A percentile compares a stretch with the other conserved stretches of the same genome.
phyloP scores from a whole-genome alignment of 1,140 invertebrate genomes.

The Drosophila sechellia region DNA sequence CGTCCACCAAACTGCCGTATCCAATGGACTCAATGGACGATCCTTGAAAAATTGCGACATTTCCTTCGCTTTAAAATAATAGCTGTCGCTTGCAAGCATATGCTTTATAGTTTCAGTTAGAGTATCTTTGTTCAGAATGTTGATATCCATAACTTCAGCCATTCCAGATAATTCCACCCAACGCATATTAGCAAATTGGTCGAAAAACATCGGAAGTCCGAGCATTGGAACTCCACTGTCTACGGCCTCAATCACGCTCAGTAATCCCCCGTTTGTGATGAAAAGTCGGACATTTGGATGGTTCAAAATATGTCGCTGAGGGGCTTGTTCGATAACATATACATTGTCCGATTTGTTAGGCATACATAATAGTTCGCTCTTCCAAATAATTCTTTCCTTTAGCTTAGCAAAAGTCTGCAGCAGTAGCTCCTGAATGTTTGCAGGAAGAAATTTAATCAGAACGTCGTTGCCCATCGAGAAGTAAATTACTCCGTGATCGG shows the following conservation, averaged over 20 bases:
- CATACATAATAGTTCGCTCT: constrained; percentile 81
- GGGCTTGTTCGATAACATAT: constrained; percentile 85
- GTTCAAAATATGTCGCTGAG: constrained; percentile 85
- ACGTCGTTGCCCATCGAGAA: constrained; percentile 88
- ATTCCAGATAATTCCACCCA: constrained; percentile 85
- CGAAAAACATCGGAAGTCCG: constrained; percentile 48
- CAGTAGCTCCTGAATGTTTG: constrained; percentile 77
- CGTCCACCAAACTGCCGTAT: constrained; percentile 87
- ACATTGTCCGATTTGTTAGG: constrained; percentile 86
- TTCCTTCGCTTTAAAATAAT: constrained; percentile 39
- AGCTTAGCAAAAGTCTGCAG: constrained; percentile 29
- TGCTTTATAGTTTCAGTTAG: constrained; percentile 19
- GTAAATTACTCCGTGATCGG: constrained; percentile 86
- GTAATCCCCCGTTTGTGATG: constrained; percentile 51
- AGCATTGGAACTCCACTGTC: constrained; percentile 45
- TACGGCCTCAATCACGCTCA: constrained; percentile 47
- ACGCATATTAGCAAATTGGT: constrained; percentile 50
- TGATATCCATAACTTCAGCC: constrained; percentile 59
- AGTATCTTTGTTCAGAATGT: constrained; percentile 9
- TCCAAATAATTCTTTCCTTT: constrained; percentile 85
- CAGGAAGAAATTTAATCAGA: constrained; percentile 84
- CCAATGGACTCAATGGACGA: constrained; percentile 85
- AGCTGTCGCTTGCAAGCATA: constrained; percentile 23
- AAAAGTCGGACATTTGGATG: constrained; percentile 59
- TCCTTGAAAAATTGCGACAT: constrained; percentile 86